Evolutionary conservation across 2,797 vertebrate genomes (phyloP), one percentile per base, ranked within the genome.

Genomic region (Microctenopoma lineatum): DNA sequence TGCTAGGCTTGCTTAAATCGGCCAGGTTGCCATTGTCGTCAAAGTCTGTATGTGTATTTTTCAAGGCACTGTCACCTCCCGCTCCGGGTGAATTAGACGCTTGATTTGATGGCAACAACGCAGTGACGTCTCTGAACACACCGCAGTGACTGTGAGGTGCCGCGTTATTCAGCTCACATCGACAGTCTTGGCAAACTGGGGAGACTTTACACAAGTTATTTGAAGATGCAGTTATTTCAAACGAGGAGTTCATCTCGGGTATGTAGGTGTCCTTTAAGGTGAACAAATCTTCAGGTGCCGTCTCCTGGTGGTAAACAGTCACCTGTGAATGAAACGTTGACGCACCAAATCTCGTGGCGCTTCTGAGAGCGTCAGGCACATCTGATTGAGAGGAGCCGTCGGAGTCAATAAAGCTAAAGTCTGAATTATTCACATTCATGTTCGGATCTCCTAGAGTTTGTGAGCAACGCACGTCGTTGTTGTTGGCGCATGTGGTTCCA

Each of bases 371-470:
- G 32, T 89, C 80, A 0, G 8, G 63, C 18, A 38, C 59, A 25
- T 93, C 93, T 1, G 93, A 92, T 2, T 72, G 84, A 36, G 89
- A 76, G 11, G 93, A 94, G 18, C 89, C 86, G 45, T 91, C 92
- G 15, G 93, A 93, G 72, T 94, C 94, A 48, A 94, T 94, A 42
- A 93, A 93, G 71, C 80, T 63, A 78, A 93, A 93, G 70, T 94
- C 88, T 1, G 83, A 86, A 59, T 88, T 80, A 56, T 84, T 88
- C 47, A 90, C 73, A 66, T 94, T 93, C 79, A 92, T 92, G 84
- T 93, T 93, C 27, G 90, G 73, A 83, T 93, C 94, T 67, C 80
- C 89, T 32, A 80, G 38, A 13, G 81, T 84, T 7, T 84, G 26
- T 1, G 83, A 76, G 66, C 86, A 86, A 38, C 90, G 89, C 27